A percentile compares a stretch with the other conserved stretches of the same genome.
phyloP scores from a whole-genome alignment of 2,797 vertebrate genomes.

The Sebastes alutus region DNA sequence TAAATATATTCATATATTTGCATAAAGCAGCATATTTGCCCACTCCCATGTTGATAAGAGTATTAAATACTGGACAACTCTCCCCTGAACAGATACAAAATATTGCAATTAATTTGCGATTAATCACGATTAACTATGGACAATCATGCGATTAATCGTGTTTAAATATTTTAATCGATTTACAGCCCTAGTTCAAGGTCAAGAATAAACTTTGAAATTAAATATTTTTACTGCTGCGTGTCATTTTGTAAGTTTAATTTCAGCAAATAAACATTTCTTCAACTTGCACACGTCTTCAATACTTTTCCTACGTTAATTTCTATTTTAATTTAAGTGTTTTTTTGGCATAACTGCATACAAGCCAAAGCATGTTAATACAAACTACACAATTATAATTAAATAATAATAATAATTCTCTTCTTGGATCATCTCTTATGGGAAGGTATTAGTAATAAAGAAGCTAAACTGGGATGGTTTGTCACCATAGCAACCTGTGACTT shows the following conservation, averaged over 20 bases:
- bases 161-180: too few relatives aligned
- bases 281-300: neutral
- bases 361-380: neutral
- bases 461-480: neutral
- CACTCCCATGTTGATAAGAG: too few relatives aligned
- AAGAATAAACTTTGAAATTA: too few relatives aligned
- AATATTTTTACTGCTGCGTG: neutral
- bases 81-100: too few relatives aligned
- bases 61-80: too few relatives aligned
- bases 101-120: too few relatives aligned
- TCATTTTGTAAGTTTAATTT: neutral
- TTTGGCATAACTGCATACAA: neutral
- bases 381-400: neutral
- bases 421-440: neutral
- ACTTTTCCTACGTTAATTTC: neutral
- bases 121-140: too few relatives aligned
- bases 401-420: neutral
- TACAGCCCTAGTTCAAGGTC: too few relatives aligned
- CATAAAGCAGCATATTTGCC: too few relatives aligned
- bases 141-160: too few relatives aligned
- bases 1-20: too few relatives aligned
- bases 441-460: neutral
- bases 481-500: constrained; percentile 11
- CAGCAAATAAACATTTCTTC: neutral
- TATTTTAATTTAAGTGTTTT: neutral